These are phyloP conservation scores for Aleiodes sp. DNA, from an alignment of 1,140 invertebrate species.

Conservation along the genomic window DNA sequence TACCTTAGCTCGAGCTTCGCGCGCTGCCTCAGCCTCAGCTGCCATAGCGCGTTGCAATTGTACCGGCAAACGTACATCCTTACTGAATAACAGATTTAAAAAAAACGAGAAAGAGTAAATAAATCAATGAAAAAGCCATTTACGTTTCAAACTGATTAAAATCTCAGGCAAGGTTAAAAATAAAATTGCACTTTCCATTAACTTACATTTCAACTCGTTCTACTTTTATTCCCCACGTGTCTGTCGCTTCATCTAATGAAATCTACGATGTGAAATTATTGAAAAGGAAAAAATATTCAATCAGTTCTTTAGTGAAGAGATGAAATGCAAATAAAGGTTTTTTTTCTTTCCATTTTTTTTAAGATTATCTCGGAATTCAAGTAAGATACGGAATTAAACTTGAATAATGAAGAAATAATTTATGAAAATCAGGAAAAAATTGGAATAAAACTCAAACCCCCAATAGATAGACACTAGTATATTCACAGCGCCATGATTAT, in stretches of 20 bases:
- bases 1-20: slow-evolving; percentile 80
- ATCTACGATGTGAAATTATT: slow-evolving; percentile 67
- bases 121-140: slow-evolving; percentile 8
- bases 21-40: slow-evolving; percentile 88
- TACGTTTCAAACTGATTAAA: neutral
- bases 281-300: neutral
- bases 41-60: slow-evolving; percentile 92
- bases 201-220: slow-evolving; percentile 95
- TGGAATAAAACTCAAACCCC: too few relatives aligned
- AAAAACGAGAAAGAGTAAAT: too few relatives aligned
- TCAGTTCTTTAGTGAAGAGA: too few relatives aligned
- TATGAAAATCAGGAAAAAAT: too few relatives aligned
- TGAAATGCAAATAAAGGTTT: too few relatives aligned
- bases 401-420: too few relatives aligned
- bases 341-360: too few relatives aligned
- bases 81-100: too few relatives aligned
- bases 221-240: slow-evolving; percentile 96
- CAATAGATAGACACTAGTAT: too few relatives aligned
- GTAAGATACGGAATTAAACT: too few relatives aligned
- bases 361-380: too few relatives aligned
- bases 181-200: neutral
- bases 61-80: slow-evolving; percentile 89
- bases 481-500: too few relatives aligned
- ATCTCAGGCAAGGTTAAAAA: neutral
- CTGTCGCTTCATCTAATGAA: slow-evolving; percentile 90